Evolutionary conservation across 2,113 vertebrate genomes (phyloP).

Genomic region (Pachypanchax playfairii): DNA sequence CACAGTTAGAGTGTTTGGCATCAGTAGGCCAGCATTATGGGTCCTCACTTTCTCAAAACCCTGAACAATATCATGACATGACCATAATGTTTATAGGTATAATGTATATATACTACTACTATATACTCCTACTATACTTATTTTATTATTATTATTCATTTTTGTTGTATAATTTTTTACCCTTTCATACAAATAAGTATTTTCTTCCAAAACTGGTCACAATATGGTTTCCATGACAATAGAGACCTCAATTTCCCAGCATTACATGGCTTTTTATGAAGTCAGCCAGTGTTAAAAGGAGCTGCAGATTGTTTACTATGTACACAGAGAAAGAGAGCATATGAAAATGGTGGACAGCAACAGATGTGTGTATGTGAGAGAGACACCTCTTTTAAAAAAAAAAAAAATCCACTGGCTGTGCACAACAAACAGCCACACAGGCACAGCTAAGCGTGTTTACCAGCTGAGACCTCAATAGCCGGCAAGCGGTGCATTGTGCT

Average conservation of each 20-base stretch:
- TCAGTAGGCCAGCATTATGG: constrained; percentile 9
- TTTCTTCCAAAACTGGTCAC: constrained; percentile 16
- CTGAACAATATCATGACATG: background rate
- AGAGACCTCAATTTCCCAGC: constrained; percentile 23
- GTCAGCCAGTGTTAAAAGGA: constrained; percentile 8
- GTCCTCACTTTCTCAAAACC: background rate
- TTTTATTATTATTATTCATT: no score
- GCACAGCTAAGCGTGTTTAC: constrained; percentile 46
- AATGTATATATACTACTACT: no score
- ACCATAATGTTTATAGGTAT: no score
- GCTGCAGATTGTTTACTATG: constrained; percentile 18
- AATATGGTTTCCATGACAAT: constrained; percentile 48
- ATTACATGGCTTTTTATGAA: constrained; percentile 33
- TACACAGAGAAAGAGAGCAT: constrained; percentile 19
- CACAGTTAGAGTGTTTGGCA: constrained; percentile 23
- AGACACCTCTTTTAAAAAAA: constrained; percentile 5
- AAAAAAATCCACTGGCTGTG: constrained; percentile 26
- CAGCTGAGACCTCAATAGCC: constrained; percentile 29
- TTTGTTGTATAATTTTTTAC: no score
- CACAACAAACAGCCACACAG: constrained; percentile 34
- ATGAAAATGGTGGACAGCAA: constrained; percentile 51
- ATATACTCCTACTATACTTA: no score
- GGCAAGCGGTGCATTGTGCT: constrained; percentile 27
- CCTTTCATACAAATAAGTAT: background rate
- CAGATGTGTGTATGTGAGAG: constrained; percentile 23